A percentile compares a stretch with the other conserved stretches of the same genome.
phyloP scores from a whole-genome alignment of 1,140 invertebrate species.

The Papilio polytes region DNA sequence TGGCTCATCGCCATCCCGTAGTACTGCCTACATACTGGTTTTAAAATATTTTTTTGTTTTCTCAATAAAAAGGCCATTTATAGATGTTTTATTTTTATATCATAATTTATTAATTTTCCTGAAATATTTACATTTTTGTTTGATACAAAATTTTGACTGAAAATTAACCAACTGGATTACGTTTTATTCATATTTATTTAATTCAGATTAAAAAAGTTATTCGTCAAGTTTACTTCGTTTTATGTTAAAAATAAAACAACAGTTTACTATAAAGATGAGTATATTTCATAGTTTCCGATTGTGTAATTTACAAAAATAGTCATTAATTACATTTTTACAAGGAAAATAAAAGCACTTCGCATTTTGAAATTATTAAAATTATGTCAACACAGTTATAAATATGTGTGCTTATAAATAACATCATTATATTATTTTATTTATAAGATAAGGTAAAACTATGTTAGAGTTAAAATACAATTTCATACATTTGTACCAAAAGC shows the following conservation, averaged over 20 bases:
- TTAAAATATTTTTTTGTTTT: neutral
- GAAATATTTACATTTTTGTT: constrained; percentile 15
- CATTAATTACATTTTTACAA: constrained; percentile 24
- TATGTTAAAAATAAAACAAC: neutral
- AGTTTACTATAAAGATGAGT: constrained; percentile 1
- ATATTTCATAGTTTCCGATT: constrained; percentile 6
- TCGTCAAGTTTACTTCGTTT: no score
- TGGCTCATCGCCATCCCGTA: neutral
- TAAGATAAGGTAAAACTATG: constrained; percentile 3
- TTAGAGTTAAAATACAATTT: neutral
- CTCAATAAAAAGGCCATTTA: constrained; percentile 3
- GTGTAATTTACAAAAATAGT: neutral
- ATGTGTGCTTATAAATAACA: constrained; percentile 12
- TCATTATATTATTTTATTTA: neutral
- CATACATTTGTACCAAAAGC: neutral
- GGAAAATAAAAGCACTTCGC: neutral
- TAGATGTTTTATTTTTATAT: neutral
- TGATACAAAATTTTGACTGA: constrained; percentile 19
- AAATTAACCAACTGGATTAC: constrained; percentile 33
- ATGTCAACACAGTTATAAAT: constrained; percentile 11
- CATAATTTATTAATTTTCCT: neutral
- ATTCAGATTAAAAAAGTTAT: neutral
- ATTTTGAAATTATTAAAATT: neutral
- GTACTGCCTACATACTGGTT: neutral
- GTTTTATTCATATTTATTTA: neutral